Evolutionary conservation across 2,797 vertebrate species (phyloP).

Genomic region (Bovichtus diacanthus): DNA sequence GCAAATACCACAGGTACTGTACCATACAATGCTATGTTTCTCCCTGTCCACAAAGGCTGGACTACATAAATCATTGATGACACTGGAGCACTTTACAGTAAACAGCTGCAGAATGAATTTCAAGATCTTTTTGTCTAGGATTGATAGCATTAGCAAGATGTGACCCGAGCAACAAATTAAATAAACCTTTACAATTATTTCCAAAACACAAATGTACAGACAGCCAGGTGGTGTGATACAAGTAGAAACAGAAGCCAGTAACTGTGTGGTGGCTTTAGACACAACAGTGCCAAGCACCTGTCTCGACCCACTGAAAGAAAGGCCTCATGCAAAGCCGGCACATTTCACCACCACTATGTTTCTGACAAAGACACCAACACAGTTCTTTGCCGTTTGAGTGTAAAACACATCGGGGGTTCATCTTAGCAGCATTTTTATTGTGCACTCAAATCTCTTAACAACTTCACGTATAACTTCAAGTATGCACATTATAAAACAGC

Average conservation of each 20-base stretch:
- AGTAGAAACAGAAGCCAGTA: background rate
- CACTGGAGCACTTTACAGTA: constrained; percentile 27
- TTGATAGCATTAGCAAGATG: background rate
- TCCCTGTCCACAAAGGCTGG: constrained; percentile 19
- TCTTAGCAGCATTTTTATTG: background rate
- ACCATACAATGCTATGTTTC: constrained; percentile 25
- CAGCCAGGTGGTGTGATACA: constrained; percentile 12
- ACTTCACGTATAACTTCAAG: background rate
- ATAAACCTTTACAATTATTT: constrained; percentile 1
- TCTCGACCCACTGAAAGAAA: background rate
- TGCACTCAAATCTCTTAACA: background rate
- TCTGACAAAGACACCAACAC: constrained; percentile 8
- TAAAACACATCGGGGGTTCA: background rate
- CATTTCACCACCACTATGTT: background rate
- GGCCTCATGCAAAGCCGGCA: constrained; percentile 10
- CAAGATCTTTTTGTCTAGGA: constrained; percentile 9
- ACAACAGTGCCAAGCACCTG: constrained; percentile 25
- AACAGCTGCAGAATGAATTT: constrained; percentile 18
- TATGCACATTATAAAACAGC: background rate
- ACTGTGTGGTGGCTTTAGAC: constrained; percentile 1
- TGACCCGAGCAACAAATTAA: background rate
- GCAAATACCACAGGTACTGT: constrained; percentile 45
- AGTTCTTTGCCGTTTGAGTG: background rate
- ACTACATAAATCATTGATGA: constrained; percentile 29
- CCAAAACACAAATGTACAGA: constrained; percentile 28